Evolutionary conservation across 2,888 invertebrate genomes (phyloP).

Genomic region (Pammene aurita): DNA sequence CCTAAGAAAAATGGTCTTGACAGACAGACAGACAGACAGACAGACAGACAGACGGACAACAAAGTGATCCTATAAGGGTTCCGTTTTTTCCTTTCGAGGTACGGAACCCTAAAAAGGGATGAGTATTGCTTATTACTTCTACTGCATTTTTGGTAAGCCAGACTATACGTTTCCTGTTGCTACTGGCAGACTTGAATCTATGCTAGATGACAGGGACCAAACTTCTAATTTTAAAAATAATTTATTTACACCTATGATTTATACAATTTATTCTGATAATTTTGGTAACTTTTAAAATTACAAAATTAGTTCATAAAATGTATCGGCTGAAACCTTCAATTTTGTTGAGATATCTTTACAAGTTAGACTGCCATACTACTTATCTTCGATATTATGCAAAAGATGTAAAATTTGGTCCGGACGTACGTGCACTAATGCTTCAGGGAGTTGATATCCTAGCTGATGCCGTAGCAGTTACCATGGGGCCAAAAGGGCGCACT

Average conservation of each 20-base stretch:
- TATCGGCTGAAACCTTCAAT: constrained; percentile 50
- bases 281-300: neutral
- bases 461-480: constrained; percentile 99
- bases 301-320: constrained; percentile 50
- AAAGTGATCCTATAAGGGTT: no score
- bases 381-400: constrained; percentile 87
- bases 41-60: no score
- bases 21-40: no score
- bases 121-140: no score
- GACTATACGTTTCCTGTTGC: no score
- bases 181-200: constrained; percentile 13
- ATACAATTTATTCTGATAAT: neutral
- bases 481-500: constrained; percentile 99
- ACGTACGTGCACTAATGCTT: constrained; percentile 97
- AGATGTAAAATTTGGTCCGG: constrained; percentile 98
- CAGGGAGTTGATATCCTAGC: constrained; percentile 98
- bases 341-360: constrained; percentile 43
- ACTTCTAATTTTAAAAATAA: constrained; percentile 15
- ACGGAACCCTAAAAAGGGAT: no score
- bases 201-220: neutral
- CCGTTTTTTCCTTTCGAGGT: no score
- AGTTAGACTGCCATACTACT: constrained; percentile 43
- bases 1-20: no score
- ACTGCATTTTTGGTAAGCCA: no score
- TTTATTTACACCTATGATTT: neutral